Evolutionary conservation across 2,888 invertebrate genomes (phyloP).

Genomic region (Eumerus sabulonum): DNA sequence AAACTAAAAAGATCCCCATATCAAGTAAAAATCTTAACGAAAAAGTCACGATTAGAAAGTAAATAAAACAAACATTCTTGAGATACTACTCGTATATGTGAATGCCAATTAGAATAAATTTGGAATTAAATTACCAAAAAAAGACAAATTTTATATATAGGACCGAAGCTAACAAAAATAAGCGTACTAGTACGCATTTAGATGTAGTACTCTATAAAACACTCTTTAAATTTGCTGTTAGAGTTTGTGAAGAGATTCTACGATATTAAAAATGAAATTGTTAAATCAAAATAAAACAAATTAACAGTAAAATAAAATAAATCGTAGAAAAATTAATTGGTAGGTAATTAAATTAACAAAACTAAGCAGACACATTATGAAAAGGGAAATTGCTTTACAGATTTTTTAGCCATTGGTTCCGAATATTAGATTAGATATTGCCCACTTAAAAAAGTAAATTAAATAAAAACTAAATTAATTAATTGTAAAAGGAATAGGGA

Average conservation of each 20-base stretch:
- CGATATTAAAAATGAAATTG: slow-evolving; percentile 33
- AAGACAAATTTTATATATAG: slow-evolving; percentile 49
- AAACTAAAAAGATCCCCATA: too few relatives aligned
- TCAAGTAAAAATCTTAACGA: slow-evolving; percentile 8
- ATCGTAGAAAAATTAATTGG: slow-evolving; percentile 16
- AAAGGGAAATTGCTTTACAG: slow-evolving; percentile 40
- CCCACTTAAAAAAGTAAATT: slow-evolving; percentile 2
- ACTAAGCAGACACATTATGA: background rate
- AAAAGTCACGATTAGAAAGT: background rate
- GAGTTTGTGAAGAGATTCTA: slow-evolving; percentile 52
- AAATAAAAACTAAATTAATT: slow-evolving; percentile 2
- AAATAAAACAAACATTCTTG: background rate
- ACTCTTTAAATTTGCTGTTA: slow-evolving; percentile 60
- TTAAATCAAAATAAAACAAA: slow-evolving; percentile 30
- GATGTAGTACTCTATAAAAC: slow-evolving; percentile 21
- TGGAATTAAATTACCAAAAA: slow-evolving; percentile 22
- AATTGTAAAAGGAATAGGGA: background rate
- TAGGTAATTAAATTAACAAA: slow-evolving; percentile 16
- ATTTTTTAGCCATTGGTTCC: slow-evolving; percentile 55
- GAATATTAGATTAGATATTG: slow-evolving; percentile 33
- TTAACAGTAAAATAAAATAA: background rate
- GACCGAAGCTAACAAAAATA: slow-evolving; percentile 20
- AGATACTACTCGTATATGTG: background rate
- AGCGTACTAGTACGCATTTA: slow-evolving; percentile 5
- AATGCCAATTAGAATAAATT: slow-evolving; percentile 13